These are phyloP conservation scores for Drosophila putrida DNA, from an alignment of 2,888 invertebrate genomes.

Conservation along the genomic window DNA sequence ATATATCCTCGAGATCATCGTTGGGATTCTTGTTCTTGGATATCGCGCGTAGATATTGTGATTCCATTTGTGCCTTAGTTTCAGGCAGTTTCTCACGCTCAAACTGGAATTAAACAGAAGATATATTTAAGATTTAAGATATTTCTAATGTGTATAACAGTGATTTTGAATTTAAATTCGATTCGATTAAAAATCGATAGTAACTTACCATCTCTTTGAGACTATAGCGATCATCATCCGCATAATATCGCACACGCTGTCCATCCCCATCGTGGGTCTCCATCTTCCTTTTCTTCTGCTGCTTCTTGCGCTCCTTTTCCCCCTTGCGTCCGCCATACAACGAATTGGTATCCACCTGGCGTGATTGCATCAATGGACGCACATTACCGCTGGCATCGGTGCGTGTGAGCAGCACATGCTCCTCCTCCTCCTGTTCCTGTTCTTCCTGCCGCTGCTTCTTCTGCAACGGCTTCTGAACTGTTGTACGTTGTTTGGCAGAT, in stretches of 20 bases:
- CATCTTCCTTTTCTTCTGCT: constrained; percentile 68
- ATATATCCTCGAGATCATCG: constrained; percentile 94
- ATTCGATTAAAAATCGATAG: too few species aligned
- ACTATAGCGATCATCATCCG: constrained; percentile 95
- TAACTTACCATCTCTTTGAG: constrained; percentile 91
- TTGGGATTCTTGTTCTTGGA: constrained; percentile 88
- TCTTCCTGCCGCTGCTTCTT: background rate
- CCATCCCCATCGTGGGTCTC: constrained; percentile 90
- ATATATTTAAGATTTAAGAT: background rate
- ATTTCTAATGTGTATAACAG: too few species aligned
- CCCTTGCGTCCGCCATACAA: constrained; percentile 56
- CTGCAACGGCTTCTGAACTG: background rate
- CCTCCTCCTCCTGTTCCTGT: constrained; percentile 30
- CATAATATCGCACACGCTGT: constrained; percentile 92
- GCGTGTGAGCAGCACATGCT: constrained; percentile 88
- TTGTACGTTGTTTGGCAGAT: background rate
- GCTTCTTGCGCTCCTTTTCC: constrained; percentile 71
- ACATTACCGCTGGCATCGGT: constrained; percentile 90
- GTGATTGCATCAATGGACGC: constrained; percentile 87
- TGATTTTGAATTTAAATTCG: too few species aligned
- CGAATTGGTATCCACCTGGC: constrained; percentile 5
- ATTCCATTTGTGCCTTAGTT: constrained; percentile 92
- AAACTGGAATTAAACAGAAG: constrained; percentile 87
- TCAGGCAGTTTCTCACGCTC: constrained; percentile 90
- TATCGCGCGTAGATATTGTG: constrained; percentile 91